phyloP scores from a whole-genome alignment of 2,797 vertebrate species.

The Cossypha dichroa region DNA sequence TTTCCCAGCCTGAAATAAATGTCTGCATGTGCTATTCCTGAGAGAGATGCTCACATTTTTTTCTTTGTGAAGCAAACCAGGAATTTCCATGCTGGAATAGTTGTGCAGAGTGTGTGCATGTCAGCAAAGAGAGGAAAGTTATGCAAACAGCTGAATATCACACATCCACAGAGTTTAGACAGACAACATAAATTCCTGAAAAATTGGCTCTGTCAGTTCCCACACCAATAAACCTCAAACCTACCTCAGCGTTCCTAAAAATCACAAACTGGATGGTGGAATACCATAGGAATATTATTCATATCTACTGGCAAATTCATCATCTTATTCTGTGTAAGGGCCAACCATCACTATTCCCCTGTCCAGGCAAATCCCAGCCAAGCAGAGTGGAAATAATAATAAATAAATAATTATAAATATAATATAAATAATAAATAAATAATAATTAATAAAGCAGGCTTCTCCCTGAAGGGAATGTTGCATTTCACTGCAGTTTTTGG shows the following conservation, averaged over 20 bases:
- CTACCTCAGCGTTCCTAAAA: background rate
- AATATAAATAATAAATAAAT: too few relatives aligned
- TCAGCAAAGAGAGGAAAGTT: background rate
- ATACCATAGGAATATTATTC: background rate
- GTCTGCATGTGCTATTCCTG: background rate
- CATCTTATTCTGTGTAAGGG: background rate
- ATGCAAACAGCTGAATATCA: background rate
- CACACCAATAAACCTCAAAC: background rate
- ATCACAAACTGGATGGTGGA: background rate
- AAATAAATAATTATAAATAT: too few relatives aligned
- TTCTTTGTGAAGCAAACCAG: background rate
- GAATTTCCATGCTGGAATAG: background rate
- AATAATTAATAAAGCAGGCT: background rate
- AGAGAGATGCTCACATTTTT: background rate
- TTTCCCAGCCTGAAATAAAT: background rate
- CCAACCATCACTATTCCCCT: background rate
- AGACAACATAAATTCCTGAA: background rate
- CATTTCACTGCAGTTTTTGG: background rate
- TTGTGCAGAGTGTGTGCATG: background rate
- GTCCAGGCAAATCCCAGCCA: background rate
- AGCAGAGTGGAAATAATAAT: background rate
- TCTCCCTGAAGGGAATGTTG: background rate
- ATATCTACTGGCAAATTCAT: background rate
- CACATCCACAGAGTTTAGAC: background rate
- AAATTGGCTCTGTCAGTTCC: background rate